Percentiles rank a stretch among this genome's conserved stretches.
Evolutionary conservation across 2,888 invertebrate species (phyloP).

Genomic region (Polylopha cassiicola): DNA sequence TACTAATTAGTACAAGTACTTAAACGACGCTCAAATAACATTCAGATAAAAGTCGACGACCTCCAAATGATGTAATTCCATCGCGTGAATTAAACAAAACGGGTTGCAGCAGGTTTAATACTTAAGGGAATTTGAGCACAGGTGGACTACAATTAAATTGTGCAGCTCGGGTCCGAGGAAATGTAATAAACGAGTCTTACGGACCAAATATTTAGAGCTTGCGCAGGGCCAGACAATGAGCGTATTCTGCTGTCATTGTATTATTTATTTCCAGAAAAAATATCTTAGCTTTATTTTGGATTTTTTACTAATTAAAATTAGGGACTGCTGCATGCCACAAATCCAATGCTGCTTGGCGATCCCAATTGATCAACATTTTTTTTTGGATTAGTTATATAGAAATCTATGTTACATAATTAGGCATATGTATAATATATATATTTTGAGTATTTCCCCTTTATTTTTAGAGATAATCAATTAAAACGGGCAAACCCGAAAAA

Average conservation of each 20-base stretch:
- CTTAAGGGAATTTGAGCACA: slow-evolving; percentile 47
- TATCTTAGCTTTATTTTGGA: too few relatives aligned
- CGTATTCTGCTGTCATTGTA: slow-evolving; percentile 22
- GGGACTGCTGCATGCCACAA: too few relatives aligned
- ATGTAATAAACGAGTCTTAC: slow-evolving; percentile 64
- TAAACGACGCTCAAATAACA: not conserved
- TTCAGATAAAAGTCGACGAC: slow-evolving; percentile 20
- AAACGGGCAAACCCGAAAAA: too few relatives aligned
- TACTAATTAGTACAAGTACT: slow-evolving; percentile 30
- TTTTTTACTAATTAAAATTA: too few relatives aligned
- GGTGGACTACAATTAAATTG: slow-evolving; percentile 68
- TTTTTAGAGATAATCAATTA: too few relatives aligned
- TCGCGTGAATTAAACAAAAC: slow-evolving; percentile 33
- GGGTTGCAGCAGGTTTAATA: slow-evolving; percentile 29
- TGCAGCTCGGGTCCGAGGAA: slow-evolving; percentile 57
- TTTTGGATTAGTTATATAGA: too few relatives aligned
- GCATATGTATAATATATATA: too few relatives aligned
- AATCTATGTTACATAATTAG: too few relatives aligned
- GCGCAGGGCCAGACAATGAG: slow-evolving; percentile 35
- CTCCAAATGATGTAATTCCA: slow-evolving; percentile 23
- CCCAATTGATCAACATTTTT: too few relatives aligned
- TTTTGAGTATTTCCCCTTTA: too few relatives aligned
- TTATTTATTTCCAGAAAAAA: slow-evolving; percentile 7
- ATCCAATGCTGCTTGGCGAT: too few relatives aligned
- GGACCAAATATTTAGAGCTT: slow-evolving; percentile 61